These are phyloP conservation scores for Callocephalon fimbriatum DNA, from an alignment of 2,113 vertebrate genomes.

Conservation along the genomic window DNA sequence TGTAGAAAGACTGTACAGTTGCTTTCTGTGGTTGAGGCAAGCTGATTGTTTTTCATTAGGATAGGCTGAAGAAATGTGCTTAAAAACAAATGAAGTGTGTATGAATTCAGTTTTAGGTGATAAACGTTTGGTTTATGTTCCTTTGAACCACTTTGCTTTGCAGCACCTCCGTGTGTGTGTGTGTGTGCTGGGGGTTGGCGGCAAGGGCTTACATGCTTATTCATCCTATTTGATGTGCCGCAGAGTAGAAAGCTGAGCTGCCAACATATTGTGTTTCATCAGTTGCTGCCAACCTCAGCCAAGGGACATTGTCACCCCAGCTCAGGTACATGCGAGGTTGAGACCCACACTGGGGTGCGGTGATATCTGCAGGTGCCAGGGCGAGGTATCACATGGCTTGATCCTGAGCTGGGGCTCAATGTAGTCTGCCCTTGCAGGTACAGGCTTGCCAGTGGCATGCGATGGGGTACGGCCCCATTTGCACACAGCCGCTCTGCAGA, in stretches of 20 bases:
- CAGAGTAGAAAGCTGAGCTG: not conserved
- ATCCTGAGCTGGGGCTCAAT: fast-evolving
- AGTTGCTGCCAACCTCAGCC: not conserved
- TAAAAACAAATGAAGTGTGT: not conserved
- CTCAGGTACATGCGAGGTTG: not conserved
- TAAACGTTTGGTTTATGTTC: not conserved
- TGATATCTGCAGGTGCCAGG: not conserved
- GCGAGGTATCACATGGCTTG: not conserved
- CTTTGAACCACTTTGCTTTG: not conserved
- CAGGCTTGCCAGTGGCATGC: fast-evolving
- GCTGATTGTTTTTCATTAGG: not conserved
- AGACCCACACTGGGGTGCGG: fast-evolving
- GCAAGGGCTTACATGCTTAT: not conserved
- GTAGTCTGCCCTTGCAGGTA: fast-evolving
- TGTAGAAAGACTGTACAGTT: not conserved
- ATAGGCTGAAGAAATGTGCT: not conserved
- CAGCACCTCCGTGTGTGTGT: no score
- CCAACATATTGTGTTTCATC: not conserved
- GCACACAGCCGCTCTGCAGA: not conserved
- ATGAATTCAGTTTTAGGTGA: not conserved
- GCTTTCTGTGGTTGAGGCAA: not conserved
- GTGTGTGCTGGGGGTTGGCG: no score
- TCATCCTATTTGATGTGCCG: not conserved
- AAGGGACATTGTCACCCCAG: fast-evolving
- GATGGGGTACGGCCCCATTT: fast-evolving